phyloP scores from a whole-genome alignment of 2,888 invertebrate genomes.

The Liopterus haemorrhoidalis region DNA sequence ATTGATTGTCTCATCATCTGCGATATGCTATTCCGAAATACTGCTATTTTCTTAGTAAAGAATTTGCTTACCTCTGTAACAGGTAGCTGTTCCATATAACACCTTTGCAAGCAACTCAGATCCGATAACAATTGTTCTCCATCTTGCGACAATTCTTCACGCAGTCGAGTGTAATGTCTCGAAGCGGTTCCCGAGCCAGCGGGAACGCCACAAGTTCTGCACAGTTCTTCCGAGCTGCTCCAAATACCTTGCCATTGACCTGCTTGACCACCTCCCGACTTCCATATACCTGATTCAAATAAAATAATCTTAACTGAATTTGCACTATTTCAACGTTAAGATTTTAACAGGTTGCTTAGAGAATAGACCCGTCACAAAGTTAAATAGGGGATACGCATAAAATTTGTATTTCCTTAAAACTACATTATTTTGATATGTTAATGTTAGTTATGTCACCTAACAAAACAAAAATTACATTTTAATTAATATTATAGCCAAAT shows the following conservation, averaged over 20 bases:
- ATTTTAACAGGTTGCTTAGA: too few species aligned
- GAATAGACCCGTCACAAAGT: too few species aligned
- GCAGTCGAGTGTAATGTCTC: constrained; percentile 37
- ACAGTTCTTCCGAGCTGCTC: constrained; percentile 43
- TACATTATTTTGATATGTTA: too few species aligned
- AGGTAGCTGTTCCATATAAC: constrained; percentile 44
- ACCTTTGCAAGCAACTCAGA: constrained; percentile 52
- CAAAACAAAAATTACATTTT: too few species aligned
- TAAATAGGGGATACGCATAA: too few species aligned
- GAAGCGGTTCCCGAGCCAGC: constrained; percentile 30
- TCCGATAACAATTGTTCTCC: constrained; percentile 59
- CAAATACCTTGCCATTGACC: constrained; percentile 39
- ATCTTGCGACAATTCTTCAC: constrained; percentile 53
- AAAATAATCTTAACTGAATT: constrained; percentile 14
- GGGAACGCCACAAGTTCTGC: constrained; percentile 39
- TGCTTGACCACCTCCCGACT: constrained; percentile 1
- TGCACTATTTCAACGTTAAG: constrained; percentile 14
- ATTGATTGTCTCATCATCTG: constrained; percentile 26
- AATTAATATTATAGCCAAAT: too few species aligned
- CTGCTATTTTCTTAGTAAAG: constrained; percentile 28
- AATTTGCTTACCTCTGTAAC: constrained; percentile 29
- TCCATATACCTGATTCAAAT: constrained; percentile 37
- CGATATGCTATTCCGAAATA: constrained; percentile 24
- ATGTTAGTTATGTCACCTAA: too few species aligned
- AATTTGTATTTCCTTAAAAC: too few species aligned